A percentile compares a stretch with the other conserved stretches of the same genome.
Evolutionary conservation across 2,888 invertebrate species (phyloP).

Genomic region (Iphiclides podalirius): DNA sequence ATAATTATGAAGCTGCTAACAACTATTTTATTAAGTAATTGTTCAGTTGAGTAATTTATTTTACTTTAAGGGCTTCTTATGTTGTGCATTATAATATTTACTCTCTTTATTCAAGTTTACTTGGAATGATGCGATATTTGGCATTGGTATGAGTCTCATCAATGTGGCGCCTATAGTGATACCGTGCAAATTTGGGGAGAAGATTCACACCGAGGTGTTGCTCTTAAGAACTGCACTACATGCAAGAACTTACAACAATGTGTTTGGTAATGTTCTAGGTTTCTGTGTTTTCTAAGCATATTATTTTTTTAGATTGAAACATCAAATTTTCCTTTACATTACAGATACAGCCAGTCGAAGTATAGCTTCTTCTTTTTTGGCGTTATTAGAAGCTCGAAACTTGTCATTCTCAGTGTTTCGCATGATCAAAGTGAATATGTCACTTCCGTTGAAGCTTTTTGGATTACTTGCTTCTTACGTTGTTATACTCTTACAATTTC

Average conservation of each 20-base stretch:
- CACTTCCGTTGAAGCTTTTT: conserved; percentile 9
- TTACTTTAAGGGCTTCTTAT: no score
- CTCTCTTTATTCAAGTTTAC: not conserved
- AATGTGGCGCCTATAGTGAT: not conserved
- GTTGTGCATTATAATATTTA: no score
- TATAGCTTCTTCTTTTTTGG: no score
- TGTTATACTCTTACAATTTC: conserved; percentile 18
- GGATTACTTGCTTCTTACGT: not conserved
- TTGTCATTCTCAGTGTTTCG: no score
- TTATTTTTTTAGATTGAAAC: no score
- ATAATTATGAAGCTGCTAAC: no score
- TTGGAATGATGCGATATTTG: not conserved
- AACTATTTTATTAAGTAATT: no score
- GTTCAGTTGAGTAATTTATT: no score
- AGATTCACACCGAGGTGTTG: conserved; percentile 24
- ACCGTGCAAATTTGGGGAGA: conserved; percentile 7
- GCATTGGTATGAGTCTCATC: not conserved
- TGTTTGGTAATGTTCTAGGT: conserved; percentile 24
- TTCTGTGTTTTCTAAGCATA: no score
- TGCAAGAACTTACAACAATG: conserved; percentile 25
- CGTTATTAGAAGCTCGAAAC: no score
- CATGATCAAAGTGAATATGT: conserved; percentile 1
- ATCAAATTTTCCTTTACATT: no score
- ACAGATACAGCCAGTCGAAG: no score
- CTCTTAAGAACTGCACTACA: conserved; percentile 24